Evolutionary conservation across 2,797 vertebrate species (phyloP).

Genomic region (Uromys caudimaculatus): DNA sequence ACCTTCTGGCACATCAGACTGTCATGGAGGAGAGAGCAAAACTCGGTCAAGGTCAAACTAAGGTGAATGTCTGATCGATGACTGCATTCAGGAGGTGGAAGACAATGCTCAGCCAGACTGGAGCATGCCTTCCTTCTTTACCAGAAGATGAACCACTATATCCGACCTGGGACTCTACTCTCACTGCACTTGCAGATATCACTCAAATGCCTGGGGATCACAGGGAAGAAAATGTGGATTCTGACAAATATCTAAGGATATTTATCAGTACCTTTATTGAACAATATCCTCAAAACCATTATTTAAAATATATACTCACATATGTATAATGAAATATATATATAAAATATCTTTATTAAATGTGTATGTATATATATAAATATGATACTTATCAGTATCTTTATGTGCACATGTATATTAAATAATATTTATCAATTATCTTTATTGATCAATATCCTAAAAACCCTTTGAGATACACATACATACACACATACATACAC

Average conservation of each 20-base stretch:
- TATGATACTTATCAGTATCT: not conserved
- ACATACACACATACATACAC: not conserved
- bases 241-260: not conserved
- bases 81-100: not conserved
- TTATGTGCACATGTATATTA: not conserved
- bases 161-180: not conserved
- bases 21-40: constrained; percentile 78
- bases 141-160: not conserved
- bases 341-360: not conserved
- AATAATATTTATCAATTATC: not conserved
- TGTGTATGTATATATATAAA: not conserved
- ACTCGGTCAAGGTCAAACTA: constrained; percentile 74
- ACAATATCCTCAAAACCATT: not conserved
- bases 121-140: not conserved
- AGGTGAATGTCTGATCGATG: not conserved
- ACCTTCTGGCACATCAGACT: constrained; percentile 94
- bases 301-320: not conserved
- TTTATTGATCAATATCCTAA: not conserved
- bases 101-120: not conserved
- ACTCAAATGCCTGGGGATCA: not conserved
- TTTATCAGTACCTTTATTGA: not conserved
- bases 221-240: not conserved
- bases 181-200: not conserved
- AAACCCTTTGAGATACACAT: not conserved
- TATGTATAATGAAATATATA: not conserved